A percentile compares a stretch with the other conserved stretches of the same genome.
These are phyloP conservation scores for Eptatretus burgeri DNA, from an alignment of 2,113 vertebrate genomes.

Conservation along the genomic window DNA sequence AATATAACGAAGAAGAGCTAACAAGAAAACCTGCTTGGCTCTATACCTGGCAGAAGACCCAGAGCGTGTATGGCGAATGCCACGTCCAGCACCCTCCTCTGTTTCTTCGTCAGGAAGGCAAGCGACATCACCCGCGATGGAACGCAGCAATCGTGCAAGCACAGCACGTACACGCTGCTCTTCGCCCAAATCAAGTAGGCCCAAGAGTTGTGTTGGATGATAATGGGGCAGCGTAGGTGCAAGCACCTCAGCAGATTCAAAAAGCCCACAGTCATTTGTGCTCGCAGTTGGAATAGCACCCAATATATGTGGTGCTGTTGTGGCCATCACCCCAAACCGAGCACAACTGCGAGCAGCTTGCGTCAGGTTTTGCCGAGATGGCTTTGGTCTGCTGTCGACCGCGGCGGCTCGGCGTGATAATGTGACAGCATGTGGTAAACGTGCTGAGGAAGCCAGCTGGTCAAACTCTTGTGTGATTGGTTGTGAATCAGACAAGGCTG, in stretches of 20 bases:
- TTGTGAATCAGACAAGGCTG: constrained; percentile 13
- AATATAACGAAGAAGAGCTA: no score
- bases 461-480: constrained; percentile 8
- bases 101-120: constrained; percentile 61
- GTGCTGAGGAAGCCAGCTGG: not conserved
- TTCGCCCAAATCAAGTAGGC: constrained; percentile 85
- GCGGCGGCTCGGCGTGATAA: not conserved
- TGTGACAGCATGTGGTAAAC: not conserved
- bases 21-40: no score
- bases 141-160: constrained; percentile 80
- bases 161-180: constrained; percentile 68
- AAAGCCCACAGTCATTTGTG: constrained; percentile 72
- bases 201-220: constrained; percentile 73
- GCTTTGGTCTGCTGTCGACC: not conserved
- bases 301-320: no score
- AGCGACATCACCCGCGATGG: constrained; percentile 83
- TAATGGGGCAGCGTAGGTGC: constrained; percentile 89
- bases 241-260: constrained; percentile 74
- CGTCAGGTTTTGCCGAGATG: not conserved
- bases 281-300: constrained; percentile 11
- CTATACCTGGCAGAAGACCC: no score
- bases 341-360: not conserved
- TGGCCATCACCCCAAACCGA: no score
- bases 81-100: constrained; percentile 11
- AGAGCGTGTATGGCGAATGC: no score